A percentile compares a stretch with the other conserved stretches of the same genome.
Conservation (phyloP, 2,797 vertebrate genomes). For the Allobates femoralis region DNA sequence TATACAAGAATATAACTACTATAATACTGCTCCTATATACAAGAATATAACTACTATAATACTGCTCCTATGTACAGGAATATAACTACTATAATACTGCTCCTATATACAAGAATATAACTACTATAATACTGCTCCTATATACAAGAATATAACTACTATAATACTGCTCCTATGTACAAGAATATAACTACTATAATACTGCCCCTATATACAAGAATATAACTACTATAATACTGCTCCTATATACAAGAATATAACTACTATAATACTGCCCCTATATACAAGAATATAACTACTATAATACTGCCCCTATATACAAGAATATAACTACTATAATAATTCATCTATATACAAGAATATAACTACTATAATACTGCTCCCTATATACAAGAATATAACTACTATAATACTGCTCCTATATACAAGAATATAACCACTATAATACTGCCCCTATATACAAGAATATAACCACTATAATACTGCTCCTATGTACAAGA, state of each 20-base stretch:
- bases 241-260: background rate
- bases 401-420: background rate
- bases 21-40: slow-evolving; percentile 10
- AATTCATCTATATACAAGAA: no score
- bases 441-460: background rate
- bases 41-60: slow-evolving; percentile 6
- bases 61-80: background rate
- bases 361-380: background rate
- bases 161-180: background rate
- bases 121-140: slow-evolving; percentile 3
- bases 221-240: slow-evolving; percentile 16
- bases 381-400: no score
- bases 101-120: slow-evolving; percentile 11
- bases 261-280: slow-evolving; percentile 9
- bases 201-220: background rate
- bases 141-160: slow-evolving; percentile 5
- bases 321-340: no score
- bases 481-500: background rate
- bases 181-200: slow-evolving; percentile 8
- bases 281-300: background rate
- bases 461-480: slow-evolving; percentile 5
- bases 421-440: slow-evolving; percentile 1
- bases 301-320: slow-evolving; percentile 1
- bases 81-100: slow-evolving; percentile 12
- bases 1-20: background rate